phyloP scores from a whole-genome alignment of 1,140 invertebrate genomes.

The Bicyclus anynana region DNA sequence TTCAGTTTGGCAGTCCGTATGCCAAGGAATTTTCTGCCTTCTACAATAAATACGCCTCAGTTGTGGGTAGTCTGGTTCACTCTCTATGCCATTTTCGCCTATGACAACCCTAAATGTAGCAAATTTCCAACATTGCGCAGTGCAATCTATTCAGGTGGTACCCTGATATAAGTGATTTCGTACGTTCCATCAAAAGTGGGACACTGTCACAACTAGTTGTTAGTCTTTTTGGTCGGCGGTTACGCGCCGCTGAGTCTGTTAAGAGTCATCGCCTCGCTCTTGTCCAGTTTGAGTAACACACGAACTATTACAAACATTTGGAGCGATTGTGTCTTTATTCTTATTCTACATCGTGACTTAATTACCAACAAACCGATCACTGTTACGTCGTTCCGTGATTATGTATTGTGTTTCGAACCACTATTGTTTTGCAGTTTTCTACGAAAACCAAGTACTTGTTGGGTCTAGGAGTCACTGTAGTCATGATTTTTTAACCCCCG shows the following conservation, averaged over 20 bases:
- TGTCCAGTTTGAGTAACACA: constrained; percentile 19
- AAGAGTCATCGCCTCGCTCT: constrained; percentile 32
- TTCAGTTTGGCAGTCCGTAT: too few species aligned
- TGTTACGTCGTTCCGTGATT: too few species aligned
- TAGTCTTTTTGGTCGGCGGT: constrained; percentile 34
- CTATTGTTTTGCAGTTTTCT: too few species aligned
- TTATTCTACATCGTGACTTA: not conserved
- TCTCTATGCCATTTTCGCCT: too few species aligned
- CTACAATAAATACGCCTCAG: too few species aligned
- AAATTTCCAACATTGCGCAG: constrained; percentile 15
- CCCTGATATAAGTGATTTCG: constrained; percentile 24
- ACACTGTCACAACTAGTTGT: constrained; percentile 33
- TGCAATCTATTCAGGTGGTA: constrained; percentile 14
- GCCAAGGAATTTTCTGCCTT: too few species aligned
- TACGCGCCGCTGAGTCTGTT: constrained; percentile 29
- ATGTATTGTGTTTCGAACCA: too few species aligned
- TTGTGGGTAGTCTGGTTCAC: too few species aligned
- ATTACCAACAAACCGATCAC: not conserved
- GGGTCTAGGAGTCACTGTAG: too few species aligned
- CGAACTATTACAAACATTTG: constrained; percentile 6
- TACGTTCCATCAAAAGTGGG: constrained; percentile 24
- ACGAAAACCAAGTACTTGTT: too few species aligned
- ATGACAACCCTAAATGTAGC: not conserved
- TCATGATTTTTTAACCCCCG: too few species aligned
- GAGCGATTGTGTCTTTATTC: not conserved